Base-by-base conservation (phyloP, 2,113 vertebrate species). In the Alectura lathami region DNA sequence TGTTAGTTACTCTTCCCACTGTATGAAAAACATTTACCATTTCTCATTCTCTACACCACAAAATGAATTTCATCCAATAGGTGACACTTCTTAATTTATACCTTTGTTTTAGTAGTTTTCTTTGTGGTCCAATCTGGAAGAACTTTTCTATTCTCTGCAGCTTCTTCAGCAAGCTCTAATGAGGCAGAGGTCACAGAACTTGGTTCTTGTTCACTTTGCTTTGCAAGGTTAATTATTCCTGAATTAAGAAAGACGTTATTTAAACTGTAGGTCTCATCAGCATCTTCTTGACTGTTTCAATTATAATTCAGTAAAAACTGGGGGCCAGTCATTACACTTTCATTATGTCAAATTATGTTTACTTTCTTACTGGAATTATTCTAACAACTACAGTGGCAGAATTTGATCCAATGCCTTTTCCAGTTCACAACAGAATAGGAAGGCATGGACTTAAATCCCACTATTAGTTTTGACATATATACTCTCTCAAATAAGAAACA, bases 211-310 rank as follows among this genome's bases (percentile, higher is more conserved):
- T 95, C 96, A n/a, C 83, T 95, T 89, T 95, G 95, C 86, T 96
- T 97, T 93, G 87, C 88, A 86, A 96, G 94, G 91, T 82, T 94
- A 94, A 93, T 88, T 95, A 97, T 96, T 96, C 98, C 98, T 98
- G 95, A 91, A 88, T 75, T 93, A 94, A 83, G 64, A 88, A 88
- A 97, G 62, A 60, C n/a, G 92, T 32, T n/a, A 86, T 77, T 85
- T 88, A 93, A 97, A 93, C 48, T 79, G 79, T 43, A 89, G 73
- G 53, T 86, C 63, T 90, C 68, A 91, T 80, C 50, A 82, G 60
- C n/a, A 63, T 69, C 93, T 68, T 80, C 70, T 30, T 59, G 91
- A 88, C 68, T 26, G 56, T 43, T 94, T 86, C 75, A 91, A 60
- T 88, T 86, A 78, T 24, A 83, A 78, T 68, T 63, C 80, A 78